Evolutionary conservation across 2,113 vertebrate species (phyloP), one percentile per base, ranked within the genome.

Genomic region (Chascanopsetta lugubris): DNA sequence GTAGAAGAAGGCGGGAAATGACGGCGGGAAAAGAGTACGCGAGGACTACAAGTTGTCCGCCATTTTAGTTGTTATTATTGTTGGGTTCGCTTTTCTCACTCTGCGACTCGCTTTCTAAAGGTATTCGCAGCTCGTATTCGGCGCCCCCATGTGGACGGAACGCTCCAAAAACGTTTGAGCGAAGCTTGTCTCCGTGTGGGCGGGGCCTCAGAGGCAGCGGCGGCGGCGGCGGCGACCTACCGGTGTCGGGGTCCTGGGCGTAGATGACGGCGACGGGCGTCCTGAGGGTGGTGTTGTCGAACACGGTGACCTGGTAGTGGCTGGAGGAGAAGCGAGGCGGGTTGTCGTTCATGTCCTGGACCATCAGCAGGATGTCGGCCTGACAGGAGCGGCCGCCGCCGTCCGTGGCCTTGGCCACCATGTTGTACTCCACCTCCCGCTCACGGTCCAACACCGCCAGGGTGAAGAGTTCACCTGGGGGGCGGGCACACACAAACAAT

Each of bases 301-400:
- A 98, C 72, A 99, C 91, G 0, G 93, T 95, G 77, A 99, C 93
- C 0, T 94, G 76, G 2, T 95, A 98, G 84, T 96, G 96, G 26
- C 88, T 90, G 53, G 93, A 93, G 72, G 94, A 95, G 92, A 99
- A 99, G 18, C 15, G 84, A 0, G 97, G 97, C 0, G 94, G 86
- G 0, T 98, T 99, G 90, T 99, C 97, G 0, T 99, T 99, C 6
- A 93, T 92, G 71, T 99, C 97, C 78, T 96, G 93, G 36, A 97
- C 18, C 1, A 84, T 79, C 25, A 99, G 77, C 0, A 69, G 85
- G 71, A 98, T 75, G 42, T 96, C 95, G 0, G 93, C 93, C 86
- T 99, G 96, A 73, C 97, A 99, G 0, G 95, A 98, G 0, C 91
- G 93, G 1, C 97, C 96, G 0, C 97, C 96, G 0, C 97, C 97